Percentiles rank a stretch among this genome's conserved stretches.
phyloP scores from a whole-genome alignment of 2,888 invertebrate genomes.

The Stenoptilia bipunctidactyla region DNA sequence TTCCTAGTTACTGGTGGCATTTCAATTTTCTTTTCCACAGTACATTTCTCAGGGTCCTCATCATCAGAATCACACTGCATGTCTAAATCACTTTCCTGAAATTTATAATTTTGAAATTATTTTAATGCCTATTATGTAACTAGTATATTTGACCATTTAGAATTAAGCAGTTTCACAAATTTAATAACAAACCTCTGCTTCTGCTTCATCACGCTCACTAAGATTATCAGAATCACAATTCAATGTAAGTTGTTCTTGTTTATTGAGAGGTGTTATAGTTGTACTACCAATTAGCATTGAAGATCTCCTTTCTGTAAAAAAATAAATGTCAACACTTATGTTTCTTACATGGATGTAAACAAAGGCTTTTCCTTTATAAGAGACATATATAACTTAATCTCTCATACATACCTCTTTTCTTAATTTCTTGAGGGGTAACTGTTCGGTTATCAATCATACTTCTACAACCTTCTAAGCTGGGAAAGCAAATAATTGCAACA shows the following conservation, averaged over 20 bases:
- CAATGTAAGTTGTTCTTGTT: constrained; percentile 69
- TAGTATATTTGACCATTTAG: too few species aligned
- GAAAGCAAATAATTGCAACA: constrained; percentile 95
- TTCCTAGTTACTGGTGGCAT: constrained; percentile 24
- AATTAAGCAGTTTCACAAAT: too few species aligned
- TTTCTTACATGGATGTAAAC: constrained; percentile 2
- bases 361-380: constrained; percentile 11
- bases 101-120: too few species aligned
- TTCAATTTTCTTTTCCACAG: constrained; percentile 46
- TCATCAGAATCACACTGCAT: constrained; percentile 67
- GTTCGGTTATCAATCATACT: constrained; percentile 76
- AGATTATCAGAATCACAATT: constrained; percentile 79
- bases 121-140: too few species aligned
- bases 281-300: constrained; percentile 78
- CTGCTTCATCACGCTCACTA: constrained; percentile 82
- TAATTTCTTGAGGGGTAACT: constrained; percentile 65
- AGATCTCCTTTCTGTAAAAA: constrained; percentile 56
- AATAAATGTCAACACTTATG: constrained; percentile 1
- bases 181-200: constrained; percentile 72
- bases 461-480: constrained; percentile 81
- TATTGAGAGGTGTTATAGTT: constrained; percentile 67
- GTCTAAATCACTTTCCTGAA: constrained; percentile 64
- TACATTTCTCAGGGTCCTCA: constrained; percentile 48
- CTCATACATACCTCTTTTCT: constrained; percentile 55
- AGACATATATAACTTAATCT: not conserved